Evolutionary conservation across 2,797 vertebrate species (phyloP).

Genomic region (Hafferia zeledoni): DNA sequence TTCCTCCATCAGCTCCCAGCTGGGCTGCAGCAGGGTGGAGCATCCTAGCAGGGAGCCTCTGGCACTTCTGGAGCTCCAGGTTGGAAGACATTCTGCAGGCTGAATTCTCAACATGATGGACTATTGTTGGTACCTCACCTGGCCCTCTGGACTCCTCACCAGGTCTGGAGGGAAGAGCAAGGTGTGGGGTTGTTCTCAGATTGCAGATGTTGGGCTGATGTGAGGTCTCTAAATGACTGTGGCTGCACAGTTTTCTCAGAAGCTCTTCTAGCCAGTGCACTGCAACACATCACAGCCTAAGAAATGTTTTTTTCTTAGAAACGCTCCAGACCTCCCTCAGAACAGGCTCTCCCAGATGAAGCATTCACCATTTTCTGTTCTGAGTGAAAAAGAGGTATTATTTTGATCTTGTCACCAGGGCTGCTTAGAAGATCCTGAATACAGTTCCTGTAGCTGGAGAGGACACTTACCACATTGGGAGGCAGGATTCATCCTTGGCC

Average conservation of each 20-base stretch:
- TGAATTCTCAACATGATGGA: rapidly evolving
- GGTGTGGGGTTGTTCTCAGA: rapidly evolving
- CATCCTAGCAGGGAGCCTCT: background rate
- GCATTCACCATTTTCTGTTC: background rate
- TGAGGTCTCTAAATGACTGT: background rate
- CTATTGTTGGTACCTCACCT: background rate
- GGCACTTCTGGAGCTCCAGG: background rate
- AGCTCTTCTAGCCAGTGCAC: background rate
- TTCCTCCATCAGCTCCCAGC: background rate
- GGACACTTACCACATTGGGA: background rate
- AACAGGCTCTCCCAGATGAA: background rate
- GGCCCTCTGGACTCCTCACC: rapidly evolving
- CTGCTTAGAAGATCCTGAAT: background rate
- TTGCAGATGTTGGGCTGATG: background rate
- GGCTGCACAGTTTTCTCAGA: background rate
- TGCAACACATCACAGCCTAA: background rate
- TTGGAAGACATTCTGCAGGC: too few species aligned
- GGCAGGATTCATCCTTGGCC: background rate
- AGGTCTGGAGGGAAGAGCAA: rapidly evolving
- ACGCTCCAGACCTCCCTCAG: background rate
- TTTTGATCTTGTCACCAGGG: background rate
- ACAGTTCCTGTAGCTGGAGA: background rate
- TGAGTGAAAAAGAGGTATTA: background rate
- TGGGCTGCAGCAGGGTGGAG: background rate
- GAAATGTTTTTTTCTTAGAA: background rate